Evolutionary conservation across 2,797 vertebrate genomes (phyloP).

Genomic region (Takifugu rubripes): DNA sequence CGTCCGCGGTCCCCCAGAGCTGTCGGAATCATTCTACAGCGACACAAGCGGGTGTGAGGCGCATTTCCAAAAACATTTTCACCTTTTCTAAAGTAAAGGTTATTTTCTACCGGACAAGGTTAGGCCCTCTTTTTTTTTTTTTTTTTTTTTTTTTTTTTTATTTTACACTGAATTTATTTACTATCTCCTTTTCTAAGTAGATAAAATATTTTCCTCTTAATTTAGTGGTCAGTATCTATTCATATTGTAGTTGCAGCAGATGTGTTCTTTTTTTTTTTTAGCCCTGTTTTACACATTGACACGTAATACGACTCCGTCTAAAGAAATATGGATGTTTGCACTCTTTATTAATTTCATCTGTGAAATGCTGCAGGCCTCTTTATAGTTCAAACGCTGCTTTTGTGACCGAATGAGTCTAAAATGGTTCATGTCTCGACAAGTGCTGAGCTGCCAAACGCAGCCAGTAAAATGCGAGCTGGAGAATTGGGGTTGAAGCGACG

Average conservation of each 20-base stretch:
- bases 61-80: slow-evolving; percentile 9
- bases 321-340: too few relatives aligned
- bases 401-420: not conserved
- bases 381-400: too few relatives aligned
- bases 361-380: too few relatives aligned
- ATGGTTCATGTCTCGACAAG: slow-evolving; percentile 25
- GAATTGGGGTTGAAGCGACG: not conserved
- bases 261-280: slow-evolving; percentile 4
- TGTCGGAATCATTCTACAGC: slow-evolving; percentile 7
- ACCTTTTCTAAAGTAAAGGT: not conserved
- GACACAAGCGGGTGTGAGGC: slow-evolving; percentile 18
- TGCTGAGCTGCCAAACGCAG: slow-evolving; percentile 16
- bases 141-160: not conserved
- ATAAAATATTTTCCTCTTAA: too few relatives aligned
- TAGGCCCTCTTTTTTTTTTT: slow-evolving; percentile 1
- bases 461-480: slow-evolving; percentile 2
- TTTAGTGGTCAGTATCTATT: too few relatives aligned
- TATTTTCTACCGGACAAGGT: slow-evolving; percentile 21
- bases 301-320: not conserved
- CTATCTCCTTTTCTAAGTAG: too few relatives aligned
- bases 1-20: slow-evolving; percentile 12
- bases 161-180: not conserved
- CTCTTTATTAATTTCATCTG: too few relatives aligned
- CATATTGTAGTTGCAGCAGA: not conserved
- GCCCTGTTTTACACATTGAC: slow-evolving; percentile 11